Evolutionary conservation across 1,140 invertebrate species (phyloP).

Genomic region (Musca domestica): DNA sequence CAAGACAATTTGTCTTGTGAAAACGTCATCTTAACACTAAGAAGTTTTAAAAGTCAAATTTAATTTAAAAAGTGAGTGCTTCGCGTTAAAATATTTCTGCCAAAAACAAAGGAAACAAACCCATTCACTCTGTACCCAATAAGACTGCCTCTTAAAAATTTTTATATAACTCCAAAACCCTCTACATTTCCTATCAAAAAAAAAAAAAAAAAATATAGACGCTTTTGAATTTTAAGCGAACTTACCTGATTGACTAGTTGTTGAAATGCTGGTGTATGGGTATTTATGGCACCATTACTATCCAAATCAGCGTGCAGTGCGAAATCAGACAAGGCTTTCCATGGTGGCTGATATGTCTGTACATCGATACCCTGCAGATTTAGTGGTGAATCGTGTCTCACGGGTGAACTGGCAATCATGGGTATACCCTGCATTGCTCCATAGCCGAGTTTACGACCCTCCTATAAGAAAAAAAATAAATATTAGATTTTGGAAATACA

Average conservation of each 20-base stretch:
- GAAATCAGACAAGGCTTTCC: conserved; percentile 95
- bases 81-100: no score
- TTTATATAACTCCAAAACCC: no score
- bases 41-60: no score
- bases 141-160: no score
- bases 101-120: no score
- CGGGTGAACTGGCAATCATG: conserved; percentile 93
- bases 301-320: conserved; percentile 92
- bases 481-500: neutral
- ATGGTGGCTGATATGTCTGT: conserved; percentile 93
- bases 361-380: conserved; percentile 86
- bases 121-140: no score
- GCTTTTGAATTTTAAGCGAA: no score
- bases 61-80: no score
- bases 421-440: conserved; percentile 92
- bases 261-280: conserved; percentile 87
- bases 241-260: conserved; percentile 91
- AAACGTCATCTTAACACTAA: no score
- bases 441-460: conserved; percentile 88
- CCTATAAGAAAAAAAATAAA: conserved; percentile 58
- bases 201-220: no score
- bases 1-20: no score
- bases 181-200: no score
- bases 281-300: conserved; percentile 67
- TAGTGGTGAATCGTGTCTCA: conserved; percentile 85